A percentile compares a stretch with the other conserved stretches of the same genome.
These are phyloP conservation scores for Trichomalopsis sarcophagae DNA, from an alignment of 1,140 invertebrate genomes.

Conservation along the genomic window DNA sequence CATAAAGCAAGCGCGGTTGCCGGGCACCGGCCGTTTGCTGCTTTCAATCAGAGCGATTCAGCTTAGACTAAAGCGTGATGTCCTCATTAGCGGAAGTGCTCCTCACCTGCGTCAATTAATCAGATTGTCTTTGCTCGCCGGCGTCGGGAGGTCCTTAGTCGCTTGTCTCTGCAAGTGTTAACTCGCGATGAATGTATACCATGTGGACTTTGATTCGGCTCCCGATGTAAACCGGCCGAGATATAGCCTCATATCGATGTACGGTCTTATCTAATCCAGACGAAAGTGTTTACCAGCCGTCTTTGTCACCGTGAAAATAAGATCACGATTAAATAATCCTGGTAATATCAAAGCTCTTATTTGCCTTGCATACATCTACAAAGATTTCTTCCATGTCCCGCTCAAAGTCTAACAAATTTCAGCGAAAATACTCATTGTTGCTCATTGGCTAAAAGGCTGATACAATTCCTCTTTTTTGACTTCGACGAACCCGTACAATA, in stretches of 20 bases:
- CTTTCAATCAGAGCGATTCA: conserved; percentile 36
- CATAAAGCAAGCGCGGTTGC: background rate
- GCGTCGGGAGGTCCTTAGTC: background rate
- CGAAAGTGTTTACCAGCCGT: too few species aligned
- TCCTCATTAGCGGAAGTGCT: conserved; percentile 40
- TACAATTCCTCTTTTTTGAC: too few species aligned
- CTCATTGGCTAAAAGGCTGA: too few species aligned
- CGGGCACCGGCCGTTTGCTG: conserved; percentile 13
- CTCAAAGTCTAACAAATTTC: too few species aligned
- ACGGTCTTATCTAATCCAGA: background rate
- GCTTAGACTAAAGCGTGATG: background rate
- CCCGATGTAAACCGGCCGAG: background rate
- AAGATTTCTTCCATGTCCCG: too few species aligned
- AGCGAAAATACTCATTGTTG: too few species aligned
- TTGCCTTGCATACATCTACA: too few species aligned
- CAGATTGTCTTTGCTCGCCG: conserved; percentile 30
- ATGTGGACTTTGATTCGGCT: background rate
- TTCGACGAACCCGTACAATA: too few species aligned
- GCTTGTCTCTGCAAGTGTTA: background rate
- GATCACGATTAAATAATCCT: too few species aligned
- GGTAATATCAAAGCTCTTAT: too few species aligned
- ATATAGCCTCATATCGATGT: background rate
- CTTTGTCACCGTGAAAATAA: too few species aligned
- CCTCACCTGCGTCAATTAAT: conserved; percentile 34
- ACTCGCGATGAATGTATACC: background rate